A percentile compares a stretch with the other conserved stretches of the same genome.
phyloP scores from a whole-genome alignment of 2,888 invertebrate genomes.

The Pollenia labialis region DNA sequence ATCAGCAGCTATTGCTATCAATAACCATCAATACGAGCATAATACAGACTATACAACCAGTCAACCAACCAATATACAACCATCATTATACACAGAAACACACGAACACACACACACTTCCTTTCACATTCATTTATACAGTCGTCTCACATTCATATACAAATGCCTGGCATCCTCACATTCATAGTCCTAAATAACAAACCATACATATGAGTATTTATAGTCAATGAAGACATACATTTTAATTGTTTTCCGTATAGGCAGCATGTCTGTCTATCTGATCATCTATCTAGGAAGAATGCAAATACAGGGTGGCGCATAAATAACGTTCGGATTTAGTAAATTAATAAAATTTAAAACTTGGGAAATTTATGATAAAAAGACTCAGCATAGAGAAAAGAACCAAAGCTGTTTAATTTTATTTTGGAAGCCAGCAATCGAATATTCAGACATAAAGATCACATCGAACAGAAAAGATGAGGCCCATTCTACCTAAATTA shows the following conservation, averaged over 20 bases:
- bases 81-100: constrained; percentile 35
- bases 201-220: constrained; percentile 66
- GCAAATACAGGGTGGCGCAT: too few relatives aligned
- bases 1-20: constrained; percentile 63
- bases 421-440: too few relatives aligned
- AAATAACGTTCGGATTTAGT: too few relatives aligned
- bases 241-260: constrained; percentile 74
- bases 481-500: too few relatives aligned
- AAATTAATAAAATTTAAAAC: too few relatives aligned
- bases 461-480: too few relatives aligned
- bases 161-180: constrained; percentile 34
- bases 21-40: constrained; percentile 72
- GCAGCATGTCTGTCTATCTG: constrained; percentile 29
- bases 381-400: too few relatives aligned
- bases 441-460: too few relatives aligned
- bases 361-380: too few relatives aligned
- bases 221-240: constrained; percentile 73
- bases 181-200: constrained; percentile 59
- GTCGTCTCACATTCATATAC: constrained; percentile 1
- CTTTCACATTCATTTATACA: not conserved
- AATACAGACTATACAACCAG: constrained; percentile 55
- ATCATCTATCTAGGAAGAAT: constrained; percentile 24
- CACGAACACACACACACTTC: not conserved
- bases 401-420: too few relatives aligned
- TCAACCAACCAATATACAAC: constrained; percentile 58